Base-by-base conservation (phyloP, 1,140 invertebrate species). In the Drosophila repletoides region DNA sequence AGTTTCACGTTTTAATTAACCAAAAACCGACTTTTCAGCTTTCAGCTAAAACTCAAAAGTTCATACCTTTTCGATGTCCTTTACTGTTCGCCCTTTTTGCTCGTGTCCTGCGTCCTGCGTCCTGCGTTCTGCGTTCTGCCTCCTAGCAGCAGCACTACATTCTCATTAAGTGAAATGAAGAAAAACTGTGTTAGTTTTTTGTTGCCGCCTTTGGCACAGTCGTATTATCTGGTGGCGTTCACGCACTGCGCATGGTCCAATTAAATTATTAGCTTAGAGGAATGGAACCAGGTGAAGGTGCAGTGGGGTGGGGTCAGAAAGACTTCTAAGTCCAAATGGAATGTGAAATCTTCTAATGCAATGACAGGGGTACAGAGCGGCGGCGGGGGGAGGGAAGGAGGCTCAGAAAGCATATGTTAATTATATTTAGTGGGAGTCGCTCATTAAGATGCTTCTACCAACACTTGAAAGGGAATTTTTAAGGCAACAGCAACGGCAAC, bases 331-430 rank as follows among this genome's bases (percentile, higher is more conserved):
- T 12, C 15, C 33, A 40, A 60, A 49, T 60, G 79, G 70, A 65
- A 79, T 79, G 49, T 55, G 66, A 75, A 55, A 69, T 61, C 77
- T 83, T 77, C 52, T 55, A 55, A 72, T 67, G 64, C 53, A n/a
- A n/a, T 68, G 59, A 28, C 64, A 45, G n/a, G n/a, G n/a, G n/a
- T n/a, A n/a, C n/a, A n/a, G n/a, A n/a, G n/a, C n/a, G n/a, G n/a
- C n/a, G n/a, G n/a, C n/a, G n/a, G n/a, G n/a, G n/a, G n/a, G n/a
- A n/a, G n/a, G n/a, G n/a, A n/a, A n/a, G n/a, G 34, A 12, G 56
- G 49, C 65, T 59, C 74, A 79, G 64, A 84, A 84, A 84, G 79
- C 79, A 86, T 79, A 83, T 86, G 74, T 84, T 84, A 83, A 83
- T 83, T 77, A 79, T 70, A 58, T 76, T 43, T 65, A 36, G 69